A percentile compares a stretch with the other conserved stretches of the same genome.
phyloP scores from a whole-genome alignment of 2,888 invertebrate genomes.

The Metalampra italica region DNA sequence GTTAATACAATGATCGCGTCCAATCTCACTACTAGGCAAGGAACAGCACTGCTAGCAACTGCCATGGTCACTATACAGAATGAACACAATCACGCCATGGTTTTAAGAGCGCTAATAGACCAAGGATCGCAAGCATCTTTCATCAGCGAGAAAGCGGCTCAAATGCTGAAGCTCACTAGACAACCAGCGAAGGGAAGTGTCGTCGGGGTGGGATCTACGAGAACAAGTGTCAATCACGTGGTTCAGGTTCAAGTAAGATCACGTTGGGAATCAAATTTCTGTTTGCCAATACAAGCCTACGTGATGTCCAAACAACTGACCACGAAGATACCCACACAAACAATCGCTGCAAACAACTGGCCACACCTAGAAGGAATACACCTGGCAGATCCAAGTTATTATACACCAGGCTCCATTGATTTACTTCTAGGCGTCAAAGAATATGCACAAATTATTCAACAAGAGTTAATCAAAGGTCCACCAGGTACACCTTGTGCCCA shows the following conservation, averaged over 20 bases:
- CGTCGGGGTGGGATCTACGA: slow-evolving; percentile 10
- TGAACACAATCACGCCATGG: slow-evolving; percentile 7
- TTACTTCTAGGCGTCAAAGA: slow-evolving; percentile 15
- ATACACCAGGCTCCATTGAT: slow-evolving; percentile 13
- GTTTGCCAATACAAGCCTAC: neutral
- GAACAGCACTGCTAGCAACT: slow-evolving; percentile 3
- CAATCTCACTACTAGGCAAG: neutral
- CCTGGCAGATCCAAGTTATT: slow-evolving; percentile 14
- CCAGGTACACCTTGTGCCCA: slow-evolving; percentile 12
- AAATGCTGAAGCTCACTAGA: slow-evolving; percentile 10
- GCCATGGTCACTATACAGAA: slow-evolving; percentile 11
- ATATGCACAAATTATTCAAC: slow-evolving; percentile 13
- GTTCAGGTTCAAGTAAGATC: slow-evolving; percentile 3
- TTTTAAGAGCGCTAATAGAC: slow-evolving; percentile 13
- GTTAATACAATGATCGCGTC: slow-evolving; percentile 7
- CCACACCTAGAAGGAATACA: slow-evolving; percentile 11
- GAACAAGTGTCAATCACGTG: slow-evolving; percentile 1
- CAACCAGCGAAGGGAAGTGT: slow-evolving; percentile 5
- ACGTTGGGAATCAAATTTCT: slow-evolving; percentile 3
- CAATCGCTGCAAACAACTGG: slow-evolving; percentile 9
- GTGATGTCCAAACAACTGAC: slow-evolving; percentile 18
- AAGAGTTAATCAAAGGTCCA: slow-evolving; percentile 10
- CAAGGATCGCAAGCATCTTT: slow-evolving; percentile 18
- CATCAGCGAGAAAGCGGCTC: slow-evolving; percentile 7
- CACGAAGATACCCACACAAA: slow-evolving; percentile 11